A percentile compares a stretch with the other conserved stretches of the same genome.
These are phyloP conservation scores for Hyla sarda DNA, from an alignment of 2,113 vertebrate genomes.

Conservation along the genomic window DNA sequence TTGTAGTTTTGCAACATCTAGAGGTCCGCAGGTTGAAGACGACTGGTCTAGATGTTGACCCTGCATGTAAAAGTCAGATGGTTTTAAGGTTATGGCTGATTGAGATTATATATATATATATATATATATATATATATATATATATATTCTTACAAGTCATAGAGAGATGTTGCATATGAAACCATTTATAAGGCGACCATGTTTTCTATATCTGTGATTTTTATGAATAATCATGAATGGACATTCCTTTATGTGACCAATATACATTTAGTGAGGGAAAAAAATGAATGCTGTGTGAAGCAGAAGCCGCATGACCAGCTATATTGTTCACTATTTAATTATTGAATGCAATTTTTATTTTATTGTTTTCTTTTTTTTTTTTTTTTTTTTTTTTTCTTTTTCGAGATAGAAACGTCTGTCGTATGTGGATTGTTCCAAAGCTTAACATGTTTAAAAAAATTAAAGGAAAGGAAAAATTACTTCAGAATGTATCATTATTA, in stretches of 20 bases:
- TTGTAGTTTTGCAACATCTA: too few relatives aligned
- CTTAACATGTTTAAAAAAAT: conserved; percentile 71
- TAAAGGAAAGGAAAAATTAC: conserved; percentile 64
- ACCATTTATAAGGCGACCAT: conserved; percentile 63
- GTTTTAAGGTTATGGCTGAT: too few relatives aligned
- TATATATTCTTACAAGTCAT: not conserved
- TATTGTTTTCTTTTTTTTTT: conserved; percentile 59
- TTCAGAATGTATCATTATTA: conserved; percentile 30
- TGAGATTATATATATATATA: too few relatives aligned
- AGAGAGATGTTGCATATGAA: conserved; percentile 57
- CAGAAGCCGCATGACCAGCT: conserved; percentile 72
- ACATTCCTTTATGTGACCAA: conserved; percentile 70
- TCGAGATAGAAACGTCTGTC: conserved; percentile 64
- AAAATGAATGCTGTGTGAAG: conserved; percentile 60
- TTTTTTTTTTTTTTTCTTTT: conserved; percentile 66
- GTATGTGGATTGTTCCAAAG: conserved; percentile 65
- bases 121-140: too few relatives aligned
- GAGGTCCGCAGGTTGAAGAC: too few relatives aligned
- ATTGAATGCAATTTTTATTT: conserved; percentile 63
- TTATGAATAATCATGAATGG: conserved; percentile 63
- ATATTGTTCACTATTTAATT: conserved; percentile 65
- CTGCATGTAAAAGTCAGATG: too few relatives aligned
- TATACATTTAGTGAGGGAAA: conserved; percentile 63
- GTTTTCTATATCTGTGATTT: conserved; percentile 67
- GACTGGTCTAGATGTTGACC: too few relatives aligned